These are phyloP conservation scores for Athene cunicularia DNA, from an alignment of 2,113 vertebrate genomes.

Conservation along the genomic window DNA sequence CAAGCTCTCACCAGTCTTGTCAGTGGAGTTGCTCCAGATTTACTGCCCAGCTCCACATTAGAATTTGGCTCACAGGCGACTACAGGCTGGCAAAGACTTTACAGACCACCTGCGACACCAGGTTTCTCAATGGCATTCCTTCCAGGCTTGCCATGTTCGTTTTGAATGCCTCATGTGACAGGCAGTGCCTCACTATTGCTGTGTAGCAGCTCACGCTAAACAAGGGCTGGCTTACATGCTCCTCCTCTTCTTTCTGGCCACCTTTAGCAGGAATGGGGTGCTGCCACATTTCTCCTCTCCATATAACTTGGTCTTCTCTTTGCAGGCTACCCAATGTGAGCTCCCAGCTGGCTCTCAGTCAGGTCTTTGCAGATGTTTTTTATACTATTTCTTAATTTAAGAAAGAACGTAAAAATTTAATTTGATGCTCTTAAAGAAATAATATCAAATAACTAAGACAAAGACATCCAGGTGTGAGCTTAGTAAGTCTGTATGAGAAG, in stretches of 20 bases:
- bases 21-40: neutral
- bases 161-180: neutral
- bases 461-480: neutral
- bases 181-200: neutral
- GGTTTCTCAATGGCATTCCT: neutral
- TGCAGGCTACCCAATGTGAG: neutral
- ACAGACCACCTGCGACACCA: neutral
- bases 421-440: neutral
- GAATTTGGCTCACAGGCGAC: neutral
- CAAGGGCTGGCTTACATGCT: neutral
- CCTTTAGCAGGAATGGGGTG: neutral
- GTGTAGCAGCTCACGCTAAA: rapidly evolving
- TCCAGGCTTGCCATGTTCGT: neutral
- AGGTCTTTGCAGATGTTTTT: neutral
- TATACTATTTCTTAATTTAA: neutral
- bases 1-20: neutral
- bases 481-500: neutral
- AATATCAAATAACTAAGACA: neutral
- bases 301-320: neutral
- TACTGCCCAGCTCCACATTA: neutral
- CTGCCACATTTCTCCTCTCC: neutral
- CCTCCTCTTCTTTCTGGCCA: neutral
- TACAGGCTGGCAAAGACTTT: neutral
- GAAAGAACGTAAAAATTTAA: neutral
- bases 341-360: neutral